A percentile compares a stretch with the other conserved stretches of the same genome.
Conservation (phyloP, 2,797 vertebrate genomes). For the Tenualosa ilisha region DNA sequence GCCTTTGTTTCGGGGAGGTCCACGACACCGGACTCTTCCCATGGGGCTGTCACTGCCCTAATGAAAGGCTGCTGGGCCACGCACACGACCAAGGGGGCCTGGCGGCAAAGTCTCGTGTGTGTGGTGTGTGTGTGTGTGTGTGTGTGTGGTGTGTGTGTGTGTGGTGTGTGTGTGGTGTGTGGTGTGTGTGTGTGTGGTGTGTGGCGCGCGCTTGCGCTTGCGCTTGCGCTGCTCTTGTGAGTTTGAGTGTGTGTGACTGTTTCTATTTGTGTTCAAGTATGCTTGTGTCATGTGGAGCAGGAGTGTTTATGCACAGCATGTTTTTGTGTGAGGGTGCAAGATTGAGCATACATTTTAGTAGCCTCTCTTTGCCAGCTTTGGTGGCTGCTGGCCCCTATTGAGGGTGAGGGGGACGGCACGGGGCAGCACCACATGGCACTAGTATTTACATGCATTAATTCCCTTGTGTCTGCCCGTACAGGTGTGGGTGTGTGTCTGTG, state of each 20-base stretch:
- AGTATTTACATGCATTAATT: neutral
- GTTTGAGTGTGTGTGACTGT: neutral
- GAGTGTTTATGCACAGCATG: neutral
- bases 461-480: neutral
- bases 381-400: neutral
- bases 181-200: slow-evolving; percentile 9
- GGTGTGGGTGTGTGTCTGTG: neutral
- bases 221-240: too few species aligned
- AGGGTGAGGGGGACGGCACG: neutral
- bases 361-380: neutral
- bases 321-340: neutral
- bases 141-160: neutral
- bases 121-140: slow-evolving; percentile 4
- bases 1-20: slow-evolving; percentile 54
- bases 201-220: too few species aligned
- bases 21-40: slow-evolving; percentile 54
- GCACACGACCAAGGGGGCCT: neutral
- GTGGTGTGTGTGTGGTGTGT: neutral
- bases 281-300: neutral
- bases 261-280: neutral
- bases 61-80: slow-evolving; percentile 53
- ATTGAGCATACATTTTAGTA: neutral
- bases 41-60: slow-evolving; percentile 56
- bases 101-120: neutral
- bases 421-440: neutral